Percentiles rank a stretch among this genome's conserved stretches.
Conservation (phyloP, 2,797 vertebrate species). For the Phalloptychus januarius region DNA sequence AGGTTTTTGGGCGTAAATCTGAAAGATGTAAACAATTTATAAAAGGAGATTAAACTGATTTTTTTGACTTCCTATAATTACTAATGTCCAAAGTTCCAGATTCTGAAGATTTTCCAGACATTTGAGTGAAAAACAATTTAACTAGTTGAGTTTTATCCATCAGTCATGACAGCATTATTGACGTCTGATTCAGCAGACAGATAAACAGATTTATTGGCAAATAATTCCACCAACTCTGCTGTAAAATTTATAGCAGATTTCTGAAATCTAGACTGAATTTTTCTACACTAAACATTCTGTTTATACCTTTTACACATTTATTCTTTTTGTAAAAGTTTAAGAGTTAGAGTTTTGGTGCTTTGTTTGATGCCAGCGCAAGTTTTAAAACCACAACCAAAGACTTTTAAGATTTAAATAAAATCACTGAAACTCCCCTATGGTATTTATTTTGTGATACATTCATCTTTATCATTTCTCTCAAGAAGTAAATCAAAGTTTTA, state of each 20-base stretch:
- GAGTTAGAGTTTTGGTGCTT: neutral
- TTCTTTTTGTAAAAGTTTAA: neutral
- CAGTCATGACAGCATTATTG: neutral
- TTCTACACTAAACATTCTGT: neutral
- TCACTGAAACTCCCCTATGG: neutral
- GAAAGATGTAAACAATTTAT: neutral
- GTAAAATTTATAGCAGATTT: neutral
- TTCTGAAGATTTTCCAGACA: neutral
- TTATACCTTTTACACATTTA: neutral
- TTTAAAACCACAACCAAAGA: neutral
- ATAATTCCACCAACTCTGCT: neutral
- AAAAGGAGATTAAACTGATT: neutral
- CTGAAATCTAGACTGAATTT: neutral
- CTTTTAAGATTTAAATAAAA: neutral
- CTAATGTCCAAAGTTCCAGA: neutral
- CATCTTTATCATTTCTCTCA: neutral
- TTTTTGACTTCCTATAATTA: neutral
- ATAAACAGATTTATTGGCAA: neutral
- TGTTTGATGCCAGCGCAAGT: neutral
- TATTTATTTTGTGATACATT: neutral
- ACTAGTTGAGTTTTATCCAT: neutral
- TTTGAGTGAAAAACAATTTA: neutral
- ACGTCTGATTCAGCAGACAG: neutral
- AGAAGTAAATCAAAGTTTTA: neutral
- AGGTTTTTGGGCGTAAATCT: constrained; percentile 98